A percentile compares a stretch with the other conserved stretches of the same genome.
Conservation (phyloP, 2,888 invertebrate species). For the Rhingia campestris region DNA sequence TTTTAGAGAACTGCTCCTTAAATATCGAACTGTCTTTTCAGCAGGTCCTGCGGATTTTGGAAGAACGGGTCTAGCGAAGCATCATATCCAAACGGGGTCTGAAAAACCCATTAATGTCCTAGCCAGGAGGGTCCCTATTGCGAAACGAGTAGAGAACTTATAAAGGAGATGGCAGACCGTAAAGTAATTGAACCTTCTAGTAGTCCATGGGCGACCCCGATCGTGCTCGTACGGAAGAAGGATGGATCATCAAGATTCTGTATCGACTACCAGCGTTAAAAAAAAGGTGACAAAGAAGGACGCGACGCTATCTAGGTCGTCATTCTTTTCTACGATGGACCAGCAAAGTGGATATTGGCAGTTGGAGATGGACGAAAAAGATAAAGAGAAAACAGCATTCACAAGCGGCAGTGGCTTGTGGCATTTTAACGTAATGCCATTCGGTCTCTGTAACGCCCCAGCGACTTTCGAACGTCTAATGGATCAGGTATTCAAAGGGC, state of each 20-base stretch:
- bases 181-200: conserved; percentile 43
- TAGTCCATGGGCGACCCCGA: conserved; percentile 34
- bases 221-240: conserved; percentile 43
- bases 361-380: too few species aligned
- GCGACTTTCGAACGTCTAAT: conserved; percentile 74
- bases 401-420: conserved; percentile 65
- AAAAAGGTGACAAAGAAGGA: neutral
- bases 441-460: conserved; percentile 67
- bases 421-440: conserved; percentile 76
- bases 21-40: neutral
- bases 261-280: neutral
- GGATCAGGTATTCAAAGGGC: conserved; percentile 50
- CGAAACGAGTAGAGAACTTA: conserved; percentile 30
- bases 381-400: neutral
- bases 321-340: neutral
- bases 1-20: neutral
- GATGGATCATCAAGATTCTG: conserved; percentile 3
- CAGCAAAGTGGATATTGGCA: too few species aligned
- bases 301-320: too few species aligned
- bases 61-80: neutral
- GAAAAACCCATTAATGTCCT: conserved; percentile 7
- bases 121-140: conserved; percentile 29
- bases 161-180: conserved; percentile 31
- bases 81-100: conserved; percentile 23
- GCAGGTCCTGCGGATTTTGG: neutral